phyloP scores from a whole-genome alignment of 2,797 vertebrate genomes.

The Holocentrus rufus region DNA sequence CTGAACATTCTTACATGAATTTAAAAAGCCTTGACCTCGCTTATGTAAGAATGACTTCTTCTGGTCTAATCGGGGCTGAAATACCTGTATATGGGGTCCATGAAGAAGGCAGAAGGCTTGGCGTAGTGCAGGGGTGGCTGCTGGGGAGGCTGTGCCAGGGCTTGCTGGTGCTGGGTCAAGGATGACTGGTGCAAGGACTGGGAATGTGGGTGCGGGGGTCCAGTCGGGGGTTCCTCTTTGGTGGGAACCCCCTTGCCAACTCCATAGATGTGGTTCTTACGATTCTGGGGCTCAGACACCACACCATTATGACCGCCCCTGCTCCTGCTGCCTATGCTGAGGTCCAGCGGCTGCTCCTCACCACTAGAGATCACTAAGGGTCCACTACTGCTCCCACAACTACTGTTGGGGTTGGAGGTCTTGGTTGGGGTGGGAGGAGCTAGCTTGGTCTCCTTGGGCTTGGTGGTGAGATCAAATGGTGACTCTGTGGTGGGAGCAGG shows the following conservation, averaged over 20 bases:
- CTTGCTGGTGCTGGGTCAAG: conserved; percentile 80
- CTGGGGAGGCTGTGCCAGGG: conserved; percentile 84
- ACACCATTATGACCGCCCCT: conserved; percentile 91
- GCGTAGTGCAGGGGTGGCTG: conserved; percentile 95
- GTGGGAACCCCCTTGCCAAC: conserved; percentile 81
- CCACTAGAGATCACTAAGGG: conserved; percentile 72
- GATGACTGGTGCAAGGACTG: conserved; percentile 83
- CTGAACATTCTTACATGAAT: neutral
- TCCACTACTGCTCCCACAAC: conserved; percentile 66
- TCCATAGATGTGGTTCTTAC: conserved; percentile 92
- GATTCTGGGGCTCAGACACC: conserved; percentile 79
- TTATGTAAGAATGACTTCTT: conserved; percentile 5
- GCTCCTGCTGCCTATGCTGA: conserved; percentile 93
- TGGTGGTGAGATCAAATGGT: conserved; percentile 97
- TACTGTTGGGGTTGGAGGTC: conserved; percentile 72
- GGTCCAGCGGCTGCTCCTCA: conserved; percentile 96
- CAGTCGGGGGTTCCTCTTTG: conserved; percentile 84
- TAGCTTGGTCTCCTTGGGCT: conserved; percentile 91
- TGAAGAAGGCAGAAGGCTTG: conserved; percentile 99
- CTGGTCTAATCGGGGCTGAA: conserved; percentile 82
- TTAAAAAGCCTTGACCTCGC: neutral
- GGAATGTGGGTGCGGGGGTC: conserved; percentile 79
- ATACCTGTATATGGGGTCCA: conserved; percentile 99
- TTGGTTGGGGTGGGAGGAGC: conserved; percentile 80
- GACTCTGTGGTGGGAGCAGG: conserved; percentile 86